phyloP scores from a whole-genome alignment of 2,113 vertebrate genomes.

The Odocoileus hemionus region DNA sequence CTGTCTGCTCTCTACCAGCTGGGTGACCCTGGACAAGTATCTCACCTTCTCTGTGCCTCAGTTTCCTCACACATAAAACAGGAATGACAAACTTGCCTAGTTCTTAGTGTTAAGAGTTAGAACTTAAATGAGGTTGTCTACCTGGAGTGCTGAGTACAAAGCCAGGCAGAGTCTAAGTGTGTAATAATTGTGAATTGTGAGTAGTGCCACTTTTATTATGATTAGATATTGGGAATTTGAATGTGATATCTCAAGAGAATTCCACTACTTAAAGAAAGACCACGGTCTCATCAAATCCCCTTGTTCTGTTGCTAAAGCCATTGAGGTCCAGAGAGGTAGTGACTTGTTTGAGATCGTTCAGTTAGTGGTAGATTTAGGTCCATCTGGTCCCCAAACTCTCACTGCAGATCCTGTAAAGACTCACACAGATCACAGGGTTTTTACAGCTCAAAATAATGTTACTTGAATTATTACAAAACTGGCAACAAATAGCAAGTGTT shows the following conservation, averaged over 20 bases:
- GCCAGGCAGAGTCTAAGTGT: neutral
- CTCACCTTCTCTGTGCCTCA: neutral
- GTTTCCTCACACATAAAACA: neutral
- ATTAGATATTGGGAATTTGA: neutral
- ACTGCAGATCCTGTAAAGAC: neutral
- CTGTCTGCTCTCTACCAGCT: neutral
- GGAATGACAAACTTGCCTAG: neutral
- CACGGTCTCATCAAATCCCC: neutral
- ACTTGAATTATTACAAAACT: neutral
- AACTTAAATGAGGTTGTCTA: neutral
- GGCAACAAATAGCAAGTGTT: neutral
- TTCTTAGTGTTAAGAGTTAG: neutral
- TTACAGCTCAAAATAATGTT: neutral
- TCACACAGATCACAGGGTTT: neutral
- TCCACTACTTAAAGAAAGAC: neutral
- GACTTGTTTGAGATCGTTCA: neutral
- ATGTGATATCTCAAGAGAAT: neutral
- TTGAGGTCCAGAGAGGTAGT: neutral
- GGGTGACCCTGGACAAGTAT: neutral
- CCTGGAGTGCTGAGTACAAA: neutral
- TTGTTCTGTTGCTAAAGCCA: neutral
- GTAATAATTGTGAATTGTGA: neutral
- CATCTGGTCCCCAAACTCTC: neutral
- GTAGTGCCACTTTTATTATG: neutral
- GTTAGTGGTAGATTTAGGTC: neutral